Evolutionary conservation across 2,113 vertebrate species (phyloP), one percentile per base, ranked within the genome.

Genomic region (Mus pahari): DNA sequence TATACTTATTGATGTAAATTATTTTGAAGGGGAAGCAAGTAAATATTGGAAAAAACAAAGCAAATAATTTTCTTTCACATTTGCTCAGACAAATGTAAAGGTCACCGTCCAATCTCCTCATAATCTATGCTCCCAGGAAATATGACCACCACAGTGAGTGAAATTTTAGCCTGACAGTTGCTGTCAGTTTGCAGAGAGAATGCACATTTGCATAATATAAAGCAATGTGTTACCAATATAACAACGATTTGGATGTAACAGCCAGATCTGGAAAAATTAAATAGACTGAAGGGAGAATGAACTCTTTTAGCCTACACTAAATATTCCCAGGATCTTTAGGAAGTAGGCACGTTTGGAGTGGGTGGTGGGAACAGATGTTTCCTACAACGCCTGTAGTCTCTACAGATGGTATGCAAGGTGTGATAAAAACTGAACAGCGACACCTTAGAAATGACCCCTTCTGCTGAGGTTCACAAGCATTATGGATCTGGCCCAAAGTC

Each of bases 21-120:
- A 78, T 91, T 97, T 97, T 83, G 70, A 91, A 89, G 97, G 86
- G 31, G 87, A 97, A 94, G 31, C 20, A 77, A 93, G 53, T 31
- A 90, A 96, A 86, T 53, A 94, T 96, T 97, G 94, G 93, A 71
- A 71, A 71, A 71, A 71, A 39, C 95, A 88, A 96, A 87, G 77
- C 91, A 93, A 95, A 93, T 87, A 73, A 88, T 95, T 96, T 95
- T 90, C 84, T 84, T 88, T 94, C 94, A 36, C 89, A 86, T 97
- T 95, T 95, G 88, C 64, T 81, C 86, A 94, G 70, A 88, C 86
- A 89, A 87, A 96, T 90, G 89, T 48, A 96, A 96, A 97, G 94
- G 95, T 96, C 97, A 96, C 74, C 33, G 84, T n/a, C 75, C 28
- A 0, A 74, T 5, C 8, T 94, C 82, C 87, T 92, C 45, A 33